Conservation (phyloP, 1,140 invertebrate genomes). For the Drosophila orosa region DNA sequence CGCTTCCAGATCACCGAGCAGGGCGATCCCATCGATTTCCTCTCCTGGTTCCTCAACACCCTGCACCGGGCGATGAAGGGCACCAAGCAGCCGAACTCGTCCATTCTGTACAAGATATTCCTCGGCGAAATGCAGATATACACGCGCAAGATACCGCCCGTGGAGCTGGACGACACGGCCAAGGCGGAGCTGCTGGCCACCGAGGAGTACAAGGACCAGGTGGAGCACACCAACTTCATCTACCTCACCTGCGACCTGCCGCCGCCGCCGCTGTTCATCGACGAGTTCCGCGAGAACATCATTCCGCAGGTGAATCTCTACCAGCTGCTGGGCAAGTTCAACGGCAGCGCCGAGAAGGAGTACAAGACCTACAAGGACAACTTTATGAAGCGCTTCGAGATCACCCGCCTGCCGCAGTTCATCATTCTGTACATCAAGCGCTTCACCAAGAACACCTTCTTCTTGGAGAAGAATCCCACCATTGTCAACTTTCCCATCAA, state of each 20-base stretch:
- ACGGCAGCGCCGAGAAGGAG: slow-evolving; percentile 97
- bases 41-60: slow-evolving; percentile 98
- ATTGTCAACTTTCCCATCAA: slow-evolving; percentile 99
- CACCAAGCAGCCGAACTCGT: slow-evolving; percentile 92
- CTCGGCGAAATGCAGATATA: slow-evolving; percentile 98
- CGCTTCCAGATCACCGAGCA: slow-evolving; percentile 99
- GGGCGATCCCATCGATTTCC: slow-evolving; percentile 98
- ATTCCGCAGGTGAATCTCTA: slow-evolving; percentile 99
- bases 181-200: slow-evolving; percentile 91
- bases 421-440: slow-evolving; percentile 98
- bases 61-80: slow-evolving; percentile 96
- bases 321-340: slow-evolving; percentile 97
- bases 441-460: slow-evolving; percentile 99
- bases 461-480: slow-evolving; percentile 99
- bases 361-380: slow-evolving; percentile 99
- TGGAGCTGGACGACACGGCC: slow-evolving; percentile 95
- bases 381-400: slow-evolving; percentile 98
- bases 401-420: slow-evolving; percentile 97
- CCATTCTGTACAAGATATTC: slow-evolving; percentile 98
- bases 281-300: slow-evolving; percentile 98
- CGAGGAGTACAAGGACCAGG: slow-evolving; percentile 94
- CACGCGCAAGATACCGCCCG: slow-evolving; percentile 96
- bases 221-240: slow-evolving; percentile 95
- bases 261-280: slow-evolving; percentile 97
- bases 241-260: slow-evolving; percentile 99